Conservation (phyloP, 2,113 vertebrate species). For the Indicator indicator region DNA sequence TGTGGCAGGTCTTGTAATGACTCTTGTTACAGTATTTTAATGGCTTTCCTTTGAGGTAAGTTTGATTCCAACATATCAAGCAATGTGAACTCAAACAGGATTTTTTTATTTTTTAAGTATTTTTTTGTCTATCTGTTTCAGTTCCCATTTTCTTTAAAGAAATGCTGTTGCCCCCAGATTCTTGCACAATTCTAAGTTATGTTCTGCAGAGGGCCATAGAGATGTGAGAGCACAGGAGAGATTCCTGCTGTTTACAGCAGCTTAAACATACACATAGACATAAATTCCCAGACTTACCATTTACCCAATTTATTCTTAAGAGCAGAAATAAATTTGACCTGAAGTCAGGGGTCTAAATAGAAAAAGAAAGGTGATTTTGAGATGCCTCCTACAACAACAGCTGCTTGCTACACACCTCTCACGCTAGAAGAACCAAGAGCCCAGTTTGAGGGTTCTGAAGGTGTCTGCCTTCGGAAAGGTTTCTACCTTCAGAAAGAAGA, state of each 20-base stretch:
- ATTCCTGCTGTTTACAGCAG: not conserved
- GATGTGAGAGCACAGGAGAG: not conserved
- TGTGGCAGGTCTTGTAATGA: conserved; percentile 79
- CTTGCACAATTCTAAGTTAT: not conserved
- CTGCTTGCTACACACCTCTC: not conserved
- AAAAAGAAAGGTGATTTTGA: not conserved
- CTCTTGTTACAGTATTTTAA: conserved; percentile 78
- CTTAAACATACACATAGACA: not conserved
- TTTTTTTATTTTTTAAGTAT: not conserved
- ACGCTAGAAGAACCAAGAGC: not conserved
- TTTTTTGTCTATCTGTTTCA: conserved; percentile 25
- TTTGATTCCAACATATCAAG: conserved; percentile 69
- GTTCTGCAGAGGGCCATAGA: not conserved
- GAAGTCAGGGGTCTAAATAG: not conserved
- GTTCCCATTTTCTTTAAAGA: conserved; percentile 15
- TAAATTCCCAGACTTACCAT: not conserved
- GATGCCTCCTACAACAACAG: not conserved
- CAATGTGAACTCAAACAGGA: conserved; percentile 12
- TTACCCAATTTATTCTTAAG: not conserved
- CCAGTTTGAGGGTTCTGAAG: not conserved
- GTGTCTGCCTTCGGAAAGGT: not conserved
- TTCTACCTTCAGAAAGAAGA: not conserved
- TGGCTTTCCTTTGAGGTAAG: conserved; percentile 79
- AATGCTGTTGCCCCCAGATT: not conserved
- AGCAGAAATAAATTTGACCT: not conserved